Evolutionary conservation across 2,888 invertebrate genomes (phyloP).

Genomic region (Aelia acuminata): DNA sequence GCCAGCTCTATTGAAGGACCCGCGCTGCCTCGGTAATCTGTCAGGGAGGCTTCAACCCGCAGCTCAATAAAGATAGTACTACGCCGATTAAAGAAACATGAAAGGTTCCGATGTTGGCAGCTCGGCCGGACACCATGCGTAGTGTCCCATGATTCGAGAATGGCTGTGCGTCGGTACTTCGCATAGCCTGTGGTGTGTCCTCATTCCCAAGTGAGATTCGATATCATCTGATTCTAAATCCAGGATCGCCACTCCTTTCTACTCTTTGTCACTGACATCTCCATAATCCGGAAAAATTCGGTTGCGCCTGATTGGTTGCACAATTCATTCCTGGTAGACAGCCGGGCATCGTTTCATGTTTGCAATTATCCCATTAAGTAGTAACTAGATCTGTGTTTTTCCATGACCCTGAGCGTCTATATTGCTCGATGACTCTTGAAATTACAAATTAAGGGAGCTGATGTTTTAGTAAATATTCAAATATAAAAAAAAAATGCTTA

Average conservation of each 20-base stretch:
- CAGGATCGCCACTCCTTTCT: no score
- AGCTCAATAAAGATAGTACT: conserved; percentile 35
- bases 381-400: conserved; percentile 33
- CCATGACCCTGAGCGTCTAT: background rate
- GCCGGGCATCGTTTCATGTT: background rate
- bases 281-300: background rate
- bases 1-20: conserved; percentile 28
- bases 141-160: conserved; percentile 20
- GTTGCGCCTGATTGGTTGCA: background rate
- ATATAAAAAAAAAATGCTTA: no score
- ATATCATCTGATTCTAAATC: background rate
- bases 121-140: background rate
- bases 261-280: no score
- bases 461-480: background rate
- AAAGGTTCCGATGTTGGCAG: background rate
- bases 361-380: conserved; percentile 42
- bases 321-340: background rate
- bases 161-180: background rate
- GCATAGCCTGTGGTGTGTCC: background rate
- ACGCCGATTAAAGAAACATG: conserved; percentile 6
- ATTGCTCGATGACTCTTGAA: background rate
- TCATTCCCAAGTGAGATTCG: background rate
- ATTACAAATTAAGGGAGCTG: background rate
- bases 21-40: conserved; percentile 5
- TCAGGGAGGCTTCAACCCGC: background rate